These are phyloP conservation scores for Eutrigla gurnardus DNA, from an alignment of 2,797 vertebrate genomes.

Conservation along the genomic window DNA sequence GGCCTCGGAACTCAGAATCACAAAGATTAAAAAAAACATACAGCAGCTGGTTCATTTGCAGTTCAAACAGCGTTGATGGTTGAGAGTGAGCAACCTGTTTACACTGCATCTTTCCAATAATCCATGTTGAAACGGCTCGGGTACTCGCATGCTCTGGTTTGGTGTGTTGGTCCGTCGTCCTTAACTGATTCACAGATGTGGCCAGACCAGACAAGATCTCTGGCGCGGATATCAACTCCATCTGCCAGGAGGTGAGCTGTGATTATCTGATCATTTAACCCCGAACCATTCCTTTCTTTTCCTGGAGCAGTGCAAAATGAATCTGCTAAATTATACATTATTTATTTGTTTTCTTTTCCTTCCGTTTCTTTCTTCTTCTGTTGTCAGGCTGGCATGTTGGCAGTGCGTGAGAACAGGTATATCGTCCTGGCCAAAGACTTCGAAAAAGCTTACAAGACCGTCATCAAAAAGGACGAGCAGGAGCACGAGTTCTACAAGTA, in stretches of 20 bases:
- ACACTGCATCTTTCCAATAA: background rate
- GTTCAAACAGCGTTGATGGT: background rate
- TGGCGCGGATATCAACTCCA: constrained; percentile 95
- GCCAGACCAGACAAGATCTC: constrained; percentile 96
- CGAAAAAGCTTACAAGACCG: constrained; percentile 95
- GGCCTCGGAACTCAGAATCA: background rate
- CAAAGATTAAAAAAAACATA: background rate
- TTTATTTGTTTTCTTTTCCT: background rate
- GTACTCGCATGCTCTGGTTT: background rate
- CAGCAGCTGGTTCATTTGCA: background rate
- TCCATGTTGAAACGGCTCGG: background rate
- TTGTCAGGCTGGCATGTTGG: constrained; percentile 92
- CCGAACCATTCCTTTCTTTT: background rate
- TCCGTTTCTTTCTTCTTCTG: constrained; percentile 10
- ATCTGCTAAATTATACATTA: background rate
- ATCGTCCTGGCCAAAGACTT: constrained; percentile 96
- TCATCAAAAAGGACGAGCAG: constrained; percentile 96
- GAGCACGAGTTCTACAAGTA: constrained; percentile 98
- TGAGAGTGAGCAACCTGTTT: background rate
- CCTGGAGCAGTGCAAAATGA: background rate
- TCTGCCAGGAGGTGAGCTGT: constrained; percentile 92
- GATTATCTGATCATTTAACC: background rate
- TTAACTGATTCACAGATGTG: constrained; percentile 88
- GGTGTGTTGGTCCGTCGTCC: constrained; percentile 56
- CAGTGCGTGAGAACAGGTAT: constrained; percentile 94